These are phyloP conservation scores for Phrynocephalus forsythii DNA, from an alignment of 2,797 vertebrate genomes.

Conservation along the genomic window DNA sequence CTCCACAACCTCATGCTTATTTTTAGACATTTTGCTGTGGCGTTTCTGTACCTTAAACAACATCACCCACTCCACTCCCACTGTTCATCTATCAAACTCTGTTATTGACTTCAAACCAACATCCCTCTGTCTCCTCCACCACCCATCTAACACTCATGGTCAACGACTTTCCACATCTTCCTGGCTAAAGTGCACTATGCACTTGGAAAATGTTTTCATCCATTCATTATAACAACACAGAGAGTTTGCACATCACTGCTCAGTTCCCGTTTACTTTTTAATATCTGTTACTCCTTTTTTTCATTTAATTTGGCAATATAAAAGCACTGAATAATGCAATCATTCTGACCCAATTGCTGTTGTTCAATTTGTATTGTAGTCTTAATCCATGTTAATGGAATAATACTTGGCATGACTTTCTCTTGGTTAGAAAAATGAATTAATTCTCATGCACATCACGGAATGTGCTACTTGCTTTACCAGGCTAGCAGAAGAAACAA, in stretches of 20 bases:
- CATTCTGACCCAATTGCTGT: background rate
- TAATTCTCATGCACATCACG: slow-evolving; percentile 6
- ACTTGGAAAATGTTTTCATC: background rate
- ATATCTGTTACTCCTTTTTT: background rate
- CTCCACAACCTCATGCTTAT: background rate
- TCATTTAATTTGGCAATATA: background rate
- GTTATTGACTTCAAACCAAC: background rate
- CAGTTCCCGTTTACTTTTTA: background rate
- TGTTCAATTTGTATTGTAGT: background rate
- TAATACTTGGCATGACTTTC: background rate
- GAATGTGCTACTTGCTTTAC: background rate
- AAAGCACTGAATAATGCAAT: background rate
- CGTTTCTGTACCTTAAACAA: background rate
- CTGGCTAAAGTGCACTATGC: too few species aligned
- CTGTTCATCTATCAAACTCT: background rate
- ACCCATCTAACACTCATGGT: background rate
- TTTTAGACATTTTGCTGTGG: background rate
- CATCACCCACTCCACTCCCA: background rate
- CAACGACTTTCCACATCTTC: background rate
- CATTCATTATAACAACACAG: background rate
- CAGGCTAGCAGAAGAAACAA: background rate
- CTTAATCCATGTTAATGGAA: slow-evolving; percentile 1
- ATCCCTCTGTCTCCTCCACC: background rate
- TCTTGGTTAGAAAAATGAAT: background rate
- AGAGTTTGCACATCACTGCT: background rate